Percentiles rank a stretch among this genome's conserved stretches.
Conservation (phyloP, 2,113 vertebrate genomes). For the Furnarius figulus region DNA sequence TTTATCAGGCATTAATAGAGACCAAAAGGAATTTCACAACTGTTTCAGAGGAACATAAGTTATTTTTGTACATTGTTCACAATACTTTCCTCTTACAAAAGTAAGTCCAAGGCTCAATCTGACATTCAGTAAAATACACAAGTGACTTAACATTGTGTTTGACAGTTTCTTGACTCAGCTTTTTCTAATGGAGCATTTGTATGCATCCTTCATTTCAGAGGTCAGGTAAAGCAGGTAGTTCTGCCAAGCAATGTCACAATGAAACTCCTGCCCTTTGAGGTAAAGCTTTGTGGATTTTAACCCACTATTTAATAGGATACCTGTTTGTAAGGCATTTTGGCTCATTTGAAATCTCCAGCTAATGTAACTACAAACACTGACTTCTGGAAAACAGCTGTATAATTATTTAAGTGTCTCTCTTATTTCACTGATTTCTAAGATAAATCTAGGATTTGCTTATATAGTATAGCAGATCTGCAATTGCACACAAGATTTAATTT, state of each 20-base stretch:
- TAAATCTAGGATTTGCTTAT: not conserved
- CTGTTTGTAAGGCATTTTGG: not conserved
- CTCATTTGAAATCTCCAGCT: not conserved
- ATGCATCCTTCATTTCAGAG: not conserved
- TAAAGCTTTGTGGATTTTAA: not conserved
- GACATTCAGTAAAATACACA: not conserved
- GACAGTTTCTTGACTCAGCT: not conserved
- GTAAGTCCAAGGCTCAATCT: not conserved
- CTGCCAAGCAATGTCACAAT: not conserved
- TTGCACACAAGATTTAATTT: not conserved
- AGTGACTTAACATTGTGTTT: not conserved
- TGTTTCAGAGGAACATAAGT: not conserved
- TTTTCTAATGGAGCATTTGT: not conserved
- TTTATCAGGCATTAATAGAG: not conserved
- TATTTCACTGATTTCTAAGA: not conserved
- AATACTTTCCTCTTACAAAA: not conserved
- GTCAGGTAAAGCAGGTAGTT: not conserved
- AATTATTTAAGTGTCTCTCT: not conserved
- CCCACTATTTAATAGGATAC: not conserved
- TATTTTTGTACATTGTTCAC: not conserved
- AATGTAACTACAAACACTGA: not conserved
- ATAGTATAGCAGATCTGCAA: not conserved
- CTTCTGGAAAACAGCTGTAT: not conserved
- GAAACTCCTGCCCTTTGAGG: not conserved
- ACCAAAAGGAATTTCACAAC: not conserved